Base-by-base conservation (phyloP, 2,888 invertebrate species). In the Drosophila formosana region DNA sequence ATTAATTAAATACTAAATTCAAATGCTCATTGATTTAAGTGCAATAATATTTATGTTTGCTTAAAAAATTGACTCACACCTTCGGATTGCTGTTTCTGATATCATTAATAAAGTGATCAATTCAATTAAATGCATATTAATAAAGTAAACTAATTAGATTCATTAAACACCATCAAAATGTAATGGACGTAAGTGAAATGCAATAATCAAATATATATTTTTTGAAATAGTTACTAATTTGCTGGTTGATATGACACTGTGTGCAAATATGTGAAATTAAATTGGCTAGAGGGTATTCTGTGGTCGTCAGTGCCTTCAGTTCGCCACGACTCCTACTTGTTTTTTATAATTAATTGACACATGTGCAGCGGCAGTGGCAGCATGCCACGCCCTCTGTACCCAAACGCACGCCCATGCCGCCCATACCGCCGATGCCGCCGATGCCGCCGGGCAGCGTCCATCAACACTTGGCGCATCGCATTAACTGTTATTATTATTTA, bases 311-410 rank as follows among this genome's bases (percentile, higher is more conserved):
- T 56, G 50, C 46, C 25, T 6, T n/a, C 6, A 11, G 13, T 13
- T 25, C 39, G 8, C 4, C 9, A 45, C 55, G 41, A 25, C 13
- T 18, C 37, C 5, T 49, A 7, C 52, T 63, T 70, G 49, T 66
- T 69, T 74, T 78, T 66, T 56, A 67, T 82, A 82, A 86, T 88
- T 87, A 88, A 88, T 87, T 88, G 88, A 79, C 82, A 82, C 78
- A 82, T 80, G 74, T 76, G 76, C 72, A 70, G 57, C 43, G 49
- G 49, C 32, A 30, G 11, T 2, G 50, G 23, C 51, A 25, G 13
- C 13, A 25, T 57, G 75, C 52, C 75, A 51, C 43, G 58, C 50
- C 70, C 41, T 34, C 50, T 66, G 55, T 30, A 25, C 41, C 57
- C 26, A 11, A 8, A n/a, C 8, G 5, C 0, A 51, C 41, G 52